Conservation (phyloP, 2,888 invertebrate genomes). For the Hofmannophila pseudospretella region DNA sequence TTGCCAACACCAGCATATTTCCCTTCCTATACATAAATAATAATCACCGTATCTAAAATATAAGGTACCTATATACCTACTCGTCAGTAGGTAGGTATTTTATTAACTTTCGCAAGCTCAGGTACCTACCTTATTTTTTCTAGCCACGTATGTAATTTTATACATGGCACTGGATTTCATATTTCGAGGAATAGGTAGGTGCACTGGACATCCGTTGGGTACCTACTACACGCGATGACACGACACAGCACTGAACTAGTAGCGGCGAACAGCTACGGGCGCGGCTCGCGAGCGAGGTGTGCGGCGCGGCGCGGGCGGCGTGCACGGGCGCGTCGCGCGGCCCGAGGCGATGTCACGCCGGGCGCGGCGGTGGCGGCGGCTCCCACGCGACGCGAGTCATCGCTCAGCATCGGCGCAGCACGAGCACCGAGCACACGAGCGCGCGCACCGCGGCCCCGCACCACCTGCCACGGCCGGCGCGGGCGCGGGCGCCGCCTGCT, state of each 20-base stretch:
- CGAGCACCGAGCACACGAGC: constrained; percentile 19
- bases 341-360: constrained; percentile 19
- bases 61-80: too few species aligned
- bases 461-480: constrained; percentile 11
- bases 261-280: too few species aligned
- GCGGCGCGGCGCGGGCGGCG: constrained; percentile 10
- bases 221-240: too few species aligned
- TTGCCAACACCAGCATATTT: too few species aligned
- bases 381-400: neutral
- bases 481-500: constrained; percentile 18
- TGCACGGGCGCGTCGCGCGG: constrained; percentile 10
- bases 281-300: constrained; percentile 21
- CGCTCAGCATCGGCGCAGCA: too few species aligned
- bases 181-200: constrained; percentile 22
- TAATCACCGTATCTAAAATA: too few species aligned
- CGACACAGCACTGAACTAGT: too few species aligned
- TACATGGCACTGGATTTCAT: constrained; percentile 70
- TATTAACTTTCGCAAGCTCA: too few species aligned
- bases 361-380: constrained; percentile 17
- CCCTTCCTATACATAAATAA: too few species aligned
- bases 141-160: constrained; percentile 69
- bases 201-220: too few species aligned
- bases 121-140: constrained; percentile 56
- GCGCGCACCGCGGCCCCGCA: neutral
- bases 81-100: neutral